These are phyloP conservation scores for Drosophila guanche DNA, from an alignment of 1,140 invertebrate genomes.

Conservation along the genomic window DNA sequence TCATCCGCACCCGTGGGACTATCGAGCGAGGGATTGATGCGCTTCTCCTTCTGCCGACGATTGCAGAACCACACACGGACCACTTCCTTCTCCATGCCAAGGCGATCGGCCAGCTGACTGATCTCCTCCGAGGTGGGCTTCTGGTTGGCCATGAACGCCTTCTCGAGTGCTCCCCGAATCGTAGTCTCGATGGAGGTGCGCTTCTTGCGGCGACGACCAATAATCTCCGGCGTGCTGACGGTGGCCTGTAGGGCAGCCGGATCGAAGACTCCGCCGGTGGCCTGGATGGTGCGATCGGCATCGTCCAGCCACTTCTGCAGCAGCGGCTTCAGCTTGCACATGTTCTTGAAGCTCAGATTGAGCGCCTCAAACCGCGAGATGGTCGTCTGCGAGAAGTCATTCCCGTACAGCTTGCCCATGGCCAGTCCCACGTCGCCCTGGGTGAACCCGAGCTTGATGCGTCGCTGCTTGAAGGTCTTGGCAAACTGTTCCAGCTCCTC, in stretches of 20 bases:
- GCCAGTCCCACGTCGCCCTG: constrained; percentile 99
- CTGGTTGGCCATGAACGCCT: constrained; percentile 96
- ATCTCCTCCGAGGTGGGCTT: constrained; percentile 99
- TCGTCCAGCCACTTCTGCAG: constrained; percentile 99
- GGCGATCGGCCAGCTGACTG: constrained; percentile 93
- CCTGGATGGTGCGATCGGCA: constrained; percentile 94
- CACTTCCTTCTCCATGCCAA: constrained; percentile 99
- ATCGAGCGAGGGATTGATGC: constrained; percentile 89
- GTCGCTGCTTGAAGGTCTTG: constrained; percentile 97
- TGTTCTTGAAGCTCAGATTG: constrained; percentile 99
- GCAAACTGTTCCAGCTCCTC: constrained; percentile 98
- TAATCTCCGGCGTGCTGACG: constrained; percentile 92
- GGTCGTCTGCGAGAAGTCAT: constrained; percentile 99
- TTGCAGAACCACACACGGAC: constrained; percentile 99
- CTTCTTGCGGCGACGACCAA: constrained; percentile 97
- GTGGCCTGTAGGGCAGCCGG: constrained; percentile 91
- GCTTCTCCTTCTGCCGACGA: constrained; percentile 94
- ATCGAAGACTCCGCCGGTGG: constrained; percentile 85
- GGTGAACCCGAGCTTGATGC: constrained; percentile 98
- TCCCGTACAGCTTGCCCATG: constrained; percentile 99
- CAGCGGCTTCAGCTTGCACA: constrained; percentile 99
- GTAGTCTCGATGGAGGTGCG: constrained; percentile 98
- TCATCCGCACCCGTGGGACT: constrained; percentile 78
- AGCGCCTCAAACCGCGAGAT: constrained; percentile 99
- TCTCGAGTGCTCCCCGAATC: constrained; percentile 96